Evolutionary conservation across 2,888 invertebrate species (phyloP), one percentile per base, ranked within the genome.

Genomic region (Phyto melanocephala): DNA sequence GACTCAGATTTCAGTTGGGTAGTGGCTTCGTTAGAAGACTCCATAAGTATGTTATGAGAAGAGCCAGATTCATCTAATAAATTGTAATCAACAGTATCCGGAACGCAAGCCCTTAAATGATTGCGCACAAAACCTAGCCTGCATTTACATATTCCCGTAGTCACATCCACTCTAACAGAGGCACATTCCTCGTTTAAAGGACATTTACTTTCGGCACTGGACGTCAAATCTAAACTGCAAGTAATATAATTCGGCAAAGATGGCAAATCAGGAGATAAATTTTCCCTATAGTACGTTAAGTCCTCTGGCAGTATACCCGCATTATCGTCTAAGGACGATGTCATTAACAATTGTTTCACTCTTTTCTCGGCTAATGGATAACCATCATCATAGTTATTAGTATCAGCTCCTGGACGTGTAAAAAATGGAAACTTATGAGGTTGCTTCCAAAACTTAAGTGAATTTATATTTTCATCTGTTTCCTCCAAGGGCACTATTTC

Each of bases 131-230:
- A 96, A 0, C 95, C 95, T 1, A 92, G 91, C 22, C 93, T 91
- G 90, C 97, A 97, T 87, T 93, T 93, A 86, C 97, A 97, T 40
- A 95, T 91, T 0, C 96, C 96, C 85, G 93, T 93, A 47, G 94
- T 91, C 1, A 93, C 92, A 87, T 94, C 94, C 0, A 91, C 86
- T 70, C 88, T 90, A 11, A 92, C 89, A 40, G 91, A 92, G 2
- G 94, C 91, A 88, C 97, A 97, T 86, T 94, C 93, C 88, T 96
- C 95, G 88, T 95, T 95, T 24, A 92, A 91, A 0, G 93, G 93
- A 87, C 96, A 96, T 0, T 85, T 87, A 0, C 81, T 86, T n/a
- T 86, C 84, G 10, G 80, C 35, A 10, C 85, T 84, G 0, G 80
- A 58, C 6, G 15, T 20, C 87, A 11, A 93, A 37, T 85, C 94